These are phyloP conservation scores for Heterodera schachtii DNA, from an alignment of 1,140 invertebrate species.

Conservation along the genomic window DNA sequence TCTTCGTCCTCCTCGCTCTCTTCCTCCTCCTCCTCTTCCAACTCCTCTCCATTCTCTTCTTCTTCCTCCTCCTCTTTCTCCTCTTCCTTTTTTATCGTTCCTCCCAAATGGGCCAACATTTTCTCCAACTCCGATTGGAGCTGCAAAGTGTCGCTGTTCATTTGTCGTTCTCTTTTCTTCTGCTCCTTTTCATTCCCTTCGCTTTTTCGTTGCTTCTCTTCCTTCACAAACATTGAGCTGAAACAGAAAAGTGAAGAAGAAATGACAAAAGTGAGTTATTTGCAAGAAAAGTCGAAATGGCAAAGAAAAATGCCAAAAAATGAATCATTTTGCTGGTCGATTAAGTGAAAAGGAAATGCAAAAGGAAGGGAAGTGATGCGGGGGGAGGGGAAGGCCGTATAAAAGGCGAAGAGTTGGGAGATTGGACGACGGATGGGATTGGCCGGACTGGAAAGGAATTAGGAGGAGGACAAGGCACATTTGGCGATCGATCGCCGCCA, in stretches of 20 bases:
- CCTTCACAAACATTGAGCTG: slow-evolving; percentile 11
- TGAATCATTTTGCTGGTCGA: slow-evolving; percentile 2
- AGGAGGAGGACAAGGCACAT: slow-evolving; percentile 13
- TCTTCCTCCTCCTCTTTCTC: slow-evolving; percentile 16
- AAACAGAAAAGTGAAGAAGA: too few species aligned
- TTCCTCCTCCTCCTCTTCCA: slow-evolving; percentile 19
- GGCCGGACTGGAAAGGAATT: neutral
- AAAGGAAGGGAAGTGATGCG: neutral
- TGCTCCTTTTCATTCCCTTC: neutral
- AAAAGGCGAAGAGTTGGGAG: neutral
- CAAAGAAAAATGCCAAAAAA: neutral
- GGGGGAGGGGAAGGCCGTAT: neutral
- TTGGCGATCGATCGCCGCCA: slow-evolving; percentile 12
- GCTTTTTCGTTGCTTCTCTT: slow-evolving; percentile 12
- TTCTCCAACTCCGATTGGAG: slow-evolving; percentile 28
- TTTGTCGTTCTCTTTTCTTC: neutral
- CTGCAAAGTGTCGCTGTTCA: neutral
- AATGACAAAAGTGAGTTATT: too few species aligned
- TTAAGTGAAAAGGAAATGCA: neutral
- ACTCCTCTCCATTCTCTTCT: neutral
- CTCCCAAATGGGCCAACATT: slow-evolving; percentile 21
- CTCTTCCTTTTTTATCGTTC: slow-evolving; percentile 7
- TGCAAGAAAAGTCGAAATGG: too few species aligned
- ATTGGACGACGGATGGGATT: neutral
- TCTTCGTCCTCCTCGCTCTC: slow-evolving; percentile 13